Percentiles rank a stretch among this genome's conserved stretches.
Conservation (phyloP, 2,113 vertebrate genomes). For the Hassar affinis region DNA sequence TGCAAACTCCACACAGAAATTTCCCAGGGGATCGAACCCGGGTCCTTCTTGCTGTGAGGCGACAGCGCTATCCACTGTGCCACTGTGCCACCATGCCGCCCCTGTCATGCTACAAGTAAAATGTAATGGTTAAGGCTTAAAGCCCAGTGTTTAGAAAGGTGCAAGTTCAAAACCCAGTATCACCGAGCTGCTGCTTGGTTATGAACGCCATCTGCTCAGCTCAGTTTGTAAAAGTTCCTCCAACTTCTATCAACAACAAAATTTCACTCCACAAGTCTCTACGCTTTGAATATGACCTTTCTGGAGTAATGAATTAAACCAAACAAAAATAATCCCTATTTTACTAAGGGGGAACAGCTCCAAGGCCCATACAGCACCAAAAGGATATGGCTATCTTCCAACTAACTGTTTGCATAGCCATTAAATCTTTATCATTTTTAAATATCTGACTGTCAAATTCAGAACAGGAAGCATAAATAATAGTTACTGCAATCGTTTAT, state of each 20-base stretch:
- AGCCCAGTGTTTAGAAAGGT: no score
- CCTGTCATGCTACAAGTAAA: no score
- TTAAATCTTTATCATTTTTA: conserved; percentile 7
- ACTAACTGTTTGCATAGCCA: conserved; percentile 2
- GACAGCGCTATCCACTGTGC: no score
- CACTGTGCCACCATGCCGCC: no score
- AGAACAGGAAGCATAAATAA: conserved; percentile 7
- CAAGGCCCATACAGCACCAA: background rate
- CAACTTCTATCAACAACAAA: background rate
- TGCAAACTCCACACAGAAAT: no score
- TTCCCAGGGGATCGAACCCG: no score
- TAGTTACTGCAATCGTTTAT: no score
- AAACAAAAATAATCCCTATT: background rate
- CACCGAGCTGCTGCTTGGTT: background rate
- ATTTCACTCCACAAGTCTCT: background rate
- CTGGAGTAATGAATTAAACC: background rate
- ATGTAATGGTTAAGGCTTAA: background rate
- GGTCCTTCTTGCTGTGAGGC: no score
- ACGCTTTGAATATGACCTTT: conserved; percentile 1
- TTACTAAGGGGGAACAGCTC: background rate
- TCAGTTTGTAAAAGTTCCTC: background rate
- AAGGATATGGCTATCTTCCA: background rate
- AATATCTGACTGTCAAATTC: conserved; percentile 15
- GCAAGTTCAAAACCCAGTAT: background rate
- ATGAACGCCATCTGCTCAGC: background rate